These are phyloP conservation scores for Bembecia ichneumoniformis DNA, from an alignment of 2,888 invertebrate species.

Conservation along the genomic window DNA sequence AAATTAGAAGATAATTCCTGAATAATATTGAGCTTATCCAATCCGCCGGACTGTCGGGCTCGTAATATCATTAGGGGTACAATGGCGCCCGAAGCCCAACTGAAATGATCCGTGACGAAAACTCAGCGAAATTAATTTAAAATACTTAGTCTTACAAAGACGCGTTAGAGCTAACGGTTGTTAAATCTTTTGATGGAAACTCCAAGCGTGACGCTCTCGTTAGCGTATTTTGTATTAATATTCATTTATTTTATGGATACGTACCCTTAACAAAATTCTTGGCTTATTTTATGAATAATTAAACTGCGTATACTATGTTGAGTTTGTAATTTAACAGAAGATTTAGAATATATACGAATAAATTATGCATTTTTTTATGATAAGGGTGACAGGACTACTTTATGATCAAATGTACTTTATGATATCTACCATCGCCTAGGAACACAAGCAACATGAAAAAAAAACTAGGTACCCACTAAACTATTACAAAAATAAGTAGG, in stretches of 20 bases:
- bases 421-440: no score
- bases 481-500: no score
- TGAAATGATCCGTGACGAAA: slow-evolving; percentile 57
- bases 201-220: slow-evolving; percentile 21
- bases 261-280: no score
- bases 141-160: slow-evolving; percentile 36
- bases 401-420: no score
- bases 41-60: slow-evolving; percentile 30
- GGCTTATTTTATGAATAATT: no score
- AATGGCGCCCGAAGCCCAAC: slow-evolving; percentile 31
- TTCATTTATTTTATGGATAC: neutral
- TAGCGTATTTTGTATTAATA: neutral
- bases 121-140: slow-evolving; percentile 55
- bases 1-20: slow-evolving; percentile 19
- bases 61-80: slow-evolving; percentile 52
- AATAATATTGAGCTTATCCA: slow-evolving; percentile 45
- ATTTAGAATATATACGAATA: no score
- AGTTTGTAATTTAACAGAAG: no score
- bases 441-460: no score
- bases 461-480: no score
- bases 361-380: no score
- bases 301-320: no score
- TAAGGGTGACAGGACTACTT: no score
- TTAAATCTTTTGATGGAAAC: slow-evolving; percentile 43
- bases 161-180: slow-evolving; percentile 12